phyloP scores from a whole-genome alignment of 2,888 invertebrate species.

The Protula sp. region DNA sequence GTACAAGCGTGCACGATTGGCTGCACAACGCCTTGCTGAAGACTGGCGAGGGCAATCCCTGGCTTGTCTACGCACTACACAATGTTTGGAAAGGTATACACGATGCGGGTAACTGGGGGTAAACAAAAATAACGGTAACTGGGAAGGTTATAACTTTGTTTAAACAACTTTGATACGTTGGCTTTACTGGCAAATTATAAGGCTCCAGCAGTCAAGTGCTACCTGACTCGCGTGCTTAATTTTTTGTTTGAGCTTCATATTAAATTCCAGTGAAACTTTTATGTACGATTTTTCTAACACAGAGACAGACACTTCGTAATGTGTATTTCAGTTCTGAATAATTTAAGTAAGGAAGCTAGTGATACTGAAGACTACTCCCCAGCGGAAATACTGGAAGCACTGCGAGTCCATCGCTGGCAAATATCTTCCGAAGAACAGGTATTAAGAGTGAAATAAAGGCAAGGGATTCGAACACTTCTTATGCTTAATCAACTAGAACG shows the following conservation, averaged over 20 bases:
- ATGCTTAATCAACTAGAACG: too few relatives aligned
- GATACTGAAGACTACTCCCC: conserved; percentile 53
- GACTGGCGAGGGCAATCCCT: conserved; percentile 18
- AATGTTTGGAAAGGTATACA: conserved; percentile 36
- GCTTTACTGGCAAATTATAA: too few relatives aligned
- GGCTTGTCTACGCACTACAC: conserved; percentile 32
- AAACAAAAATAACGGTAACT: too few relatives aligned
- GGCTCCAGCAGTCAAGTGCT: too few relatives aligned
- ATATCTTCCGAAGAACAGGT: conserved; percentile 75
- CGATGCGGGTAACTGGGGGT: background rate
- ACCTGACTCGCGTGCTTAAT: too few relatives aligned
- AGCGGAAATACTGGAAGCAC: conserved; percentile 67
- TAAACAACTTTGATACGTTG: too few relatives aligned
- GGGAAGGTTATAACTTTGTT: too few relatives aligned
- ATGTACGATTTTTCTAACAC: too few relatives aligned
- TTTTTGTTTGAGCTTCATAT: too few relatives aligned
- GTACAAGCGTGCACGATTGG: conserved; percentile 79
- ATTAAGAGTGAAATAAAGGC: too few relatives aligned
- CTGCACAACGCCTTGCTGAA: conserved; percentile 58
- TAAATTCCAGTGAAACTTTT: too few relatives aligned
- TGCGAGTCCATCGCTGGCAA: conserved; percentile 75
- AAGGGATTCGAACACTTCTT: too few relatives aligned
- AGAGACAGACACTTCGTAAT: background rate
- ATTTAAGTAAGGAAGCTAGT: conserved; percentile 28
- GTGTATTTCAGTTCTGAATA: conserved; percentile 37